Conservation (phyloP, 2,888 invertebrate species). For the Brachylomia viminalis region DNA sequence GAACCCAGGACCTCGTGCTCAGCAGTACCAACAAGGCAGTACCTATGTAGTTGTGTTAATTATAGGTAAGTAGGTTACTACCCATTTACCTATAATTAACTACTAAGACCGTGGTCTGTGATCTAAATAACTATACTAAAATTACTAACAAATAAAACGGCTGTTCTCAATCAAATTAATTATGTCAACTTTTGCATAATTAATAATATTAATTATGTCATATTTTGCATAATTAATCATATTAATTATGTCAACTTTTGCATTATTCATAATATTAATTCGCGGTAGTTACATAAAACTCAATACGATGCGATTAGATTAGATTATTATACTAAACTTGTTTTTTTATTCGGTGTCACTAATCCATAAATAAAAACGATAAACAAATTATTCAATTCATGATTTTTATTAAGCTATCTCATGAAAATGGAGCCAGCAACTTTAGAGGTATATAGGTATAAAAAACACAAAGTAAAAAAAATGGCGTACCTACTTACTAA, state of each 20-base stretch:
- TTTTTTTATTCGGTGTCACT: conserved; percentile 15
- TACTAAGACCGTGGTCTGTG: no score
- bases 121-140: neutral
- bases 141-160: neutral
- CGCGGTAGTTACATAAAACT: conserved; percentile 16
- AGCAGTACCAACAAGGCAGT: no score
- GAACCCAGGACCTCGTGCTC: no score
- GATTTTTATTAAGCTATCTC: conserved; percentile 12
- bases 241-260: conserved; percentile 7
- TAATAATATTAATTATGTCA: neutral
- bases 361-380: conserved; percentile 22
- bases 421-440: conserved; percentile 18
- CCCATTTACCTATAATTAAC: no score
- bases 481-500: neutral
- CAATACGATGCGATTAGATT: conserved; percentile 6
- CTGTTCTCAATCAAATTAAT: neutral
- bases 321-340: conserved; percentile 22
- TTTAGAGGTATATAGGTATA: conserved; percentile 16
- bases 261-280: conserved; percentile 1
- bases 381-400: conserved; percentile 16
- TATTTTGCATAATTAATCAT: conserved; percentile 2
- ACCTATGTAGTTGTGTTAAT: neutral
- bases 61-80: neutral
- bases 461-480: neutral
- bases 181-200: conserved; percentile 11